Conservation (phyloP, 2,888 invertebrate species). For the Pachymerium ferrugineum region DNA sequence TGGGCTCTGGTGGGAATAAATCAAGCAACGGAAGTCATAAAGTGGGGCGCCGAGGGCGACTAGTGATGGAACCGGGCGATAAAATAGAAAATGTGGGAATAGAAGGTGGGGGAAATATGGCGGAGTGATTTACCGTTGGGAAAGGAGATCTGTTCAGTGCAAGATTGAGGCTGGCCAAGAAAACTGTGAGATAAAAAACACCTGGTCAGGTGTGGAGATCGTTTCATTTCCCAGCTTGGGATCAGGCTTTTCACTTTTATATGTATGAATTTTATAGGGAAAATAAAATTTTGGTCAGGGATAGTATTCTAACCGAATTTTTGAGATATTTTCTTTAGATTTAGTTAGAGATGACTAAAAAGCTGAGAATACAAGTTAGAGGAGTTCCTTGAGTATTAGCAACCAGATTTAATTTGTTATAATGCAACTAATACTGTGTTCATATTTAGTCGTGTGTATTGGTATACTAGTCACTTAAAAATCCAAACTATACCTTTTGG, state of each 20-base stretch:
- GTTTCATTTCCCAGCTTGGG: neutral
- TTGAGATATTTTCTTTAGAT: too few relatives aligned
- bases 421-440: too few relatives aligned
- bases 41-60: constrained; percentile 11
- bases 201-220: neutral
- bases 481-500: too few relatives aligned
- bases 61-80: constrained; percentile 14
- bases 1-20: constrained; percentile 18
- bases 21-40: constrained; percentile 21
- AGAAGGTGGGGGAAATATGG: neutral
- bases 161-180: too few relatives aligned
- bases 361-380: too few relatives aligned
- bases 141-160: neutral
- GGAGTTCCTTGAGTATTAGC: too few relatives aligned
- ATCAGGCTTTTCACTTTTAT: neutral
- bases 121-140: constrained; percentile 2
- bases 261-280: neutral
- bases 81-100: constrained; percentile 1
- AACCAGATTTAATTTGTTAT: too few relatives aligned
- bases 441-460: too few relatives aligned
- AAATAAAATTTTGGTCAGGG: constrained; percentile 2
- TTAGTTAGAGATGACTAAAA: too few relatives aligned
- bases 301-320: too few relatives aligned
- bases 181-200: neutral
- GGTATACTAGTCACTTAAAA: too few relatives aligned